Evolutionary conservation across 2,888 invertebrate species (phyloP).

Genomic region (Phania funesta): DNA sequence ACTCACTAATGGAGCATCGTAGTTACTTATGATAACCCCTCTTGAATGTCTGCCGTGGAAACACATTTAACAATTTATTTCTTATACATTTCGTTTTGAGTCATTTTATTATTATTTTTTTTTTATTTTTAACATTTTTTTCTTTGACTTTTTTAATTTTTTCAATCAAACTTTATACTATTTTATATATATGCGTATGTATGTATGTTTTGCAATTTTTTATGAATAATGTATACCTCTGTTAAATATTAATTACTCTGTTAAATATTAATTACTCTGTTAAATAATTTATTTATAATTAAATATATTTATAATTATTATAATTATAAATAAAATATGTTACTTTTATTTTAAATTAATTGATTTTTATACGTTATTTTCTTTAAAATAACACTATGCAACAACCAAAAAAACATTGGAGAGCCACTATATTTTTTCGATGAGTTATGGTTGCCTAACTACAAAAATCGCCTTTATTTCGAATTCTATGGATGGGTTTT

Average conservation of each 20-base stretch:
- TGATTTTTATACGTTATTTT: not conserved
- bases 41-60: no score
- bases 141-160: conserved; percentile 46
- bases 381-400: not conserved
- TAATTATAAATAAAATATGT: conserved; percentile 63
- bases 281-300: conserved; percentile 58
- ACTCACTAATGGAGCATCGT: no score
- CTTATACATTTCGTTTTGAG: conserved; percentile 21
- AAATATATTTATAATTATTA: conserved; percentile 64
- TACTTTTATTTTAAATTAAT: conserved; percentile 20
- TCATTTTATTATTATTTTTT: conserved; percentile 30
- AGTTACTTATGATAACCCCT: no score
- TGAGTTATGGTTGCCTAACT: no score
- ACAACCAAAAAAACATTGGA: no score
- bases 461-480: no score
- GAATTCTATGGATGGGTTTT: no score
- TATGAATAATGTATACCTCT: conserved; percentile 46
- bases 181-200: conserved; percentile 45
- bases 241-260: conserved; percentile 23
- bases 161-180: conserved; percentile 60
- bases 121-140: conserved; percentile 32
- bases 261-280: conserved; percentile 36
- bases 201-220: conserved; percentile 25
- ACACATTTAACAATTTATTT: no score
- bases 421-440: no score